A percentile compares a stretch with the other conserved stretches of the same genome.
Evolutionary conservation across 2,797 vertebrate genomes (phyloP).

Genomic region (Moxostoma hubbsi): DNA sequence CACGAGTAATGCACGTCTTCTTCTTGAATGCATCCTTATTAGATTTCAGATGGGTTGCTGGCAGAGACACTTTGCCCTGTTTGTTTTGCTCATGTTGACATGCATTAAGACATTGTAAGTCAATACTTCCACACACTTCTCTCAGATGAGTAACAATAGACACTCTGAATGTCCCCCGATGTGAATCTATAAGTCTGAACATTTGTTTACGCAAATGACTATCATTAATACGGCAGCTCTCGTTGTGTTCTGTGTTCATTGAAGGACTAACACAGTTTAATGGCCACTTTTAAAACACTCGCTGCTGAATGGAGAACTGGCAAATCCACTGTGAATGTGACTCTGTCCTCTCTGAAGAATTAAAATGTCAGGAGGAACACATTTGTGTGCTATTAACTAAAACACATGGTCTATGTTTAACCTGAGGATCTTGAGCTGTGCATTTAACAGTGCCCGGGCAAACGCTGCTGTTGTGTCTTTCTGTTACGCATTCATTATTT

Average conservation of each 20-base stretch:
- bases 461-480: not conserved
- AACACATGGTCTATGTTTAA: slow-evolving; percentile 8
- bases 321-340: slow-evolving; percentile 50
- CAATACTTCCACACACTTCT: slow-evolving; percentile 9
- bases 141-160: not conserved
- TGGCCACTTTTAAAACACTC: slow-evolving; percentile 63
- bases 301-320: slow-evolving; percentile 63
- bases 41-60: no score
- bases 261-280: slow-evolving; percentile 65
- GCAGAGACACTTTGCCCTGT: not conserved
- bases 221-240: slow-evolving; percentile 66
- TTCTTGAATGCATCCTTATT: no score
- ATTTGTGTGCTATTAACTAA: slow-evolving; percentile 4
- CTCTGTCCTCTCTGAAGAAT: slow-evolving; percentile 55
- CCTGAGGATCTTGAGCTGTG: not conserved
- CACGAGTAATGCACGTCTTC: no score
- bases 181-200: slow-evolving; percentile 44
- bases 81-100: no score
- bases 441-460: not conserved
- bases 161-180: slow-evolving; percentile 40
- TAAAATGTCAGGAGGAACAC: slow-evolving; percentile 39
- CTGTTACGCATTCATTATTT: not conserved
- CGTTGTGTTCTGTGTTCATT: slow-evolving; percentile 65
- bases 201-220: slow-evolving; percentile 72
- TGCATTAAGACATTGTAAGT: not conserved